Percentiles rank a stretch among this genome's conserved stretches.
Conservation (phyloP, 2,888 invertebrate genomes). For the Kryphioiulus occultus region DNA sequence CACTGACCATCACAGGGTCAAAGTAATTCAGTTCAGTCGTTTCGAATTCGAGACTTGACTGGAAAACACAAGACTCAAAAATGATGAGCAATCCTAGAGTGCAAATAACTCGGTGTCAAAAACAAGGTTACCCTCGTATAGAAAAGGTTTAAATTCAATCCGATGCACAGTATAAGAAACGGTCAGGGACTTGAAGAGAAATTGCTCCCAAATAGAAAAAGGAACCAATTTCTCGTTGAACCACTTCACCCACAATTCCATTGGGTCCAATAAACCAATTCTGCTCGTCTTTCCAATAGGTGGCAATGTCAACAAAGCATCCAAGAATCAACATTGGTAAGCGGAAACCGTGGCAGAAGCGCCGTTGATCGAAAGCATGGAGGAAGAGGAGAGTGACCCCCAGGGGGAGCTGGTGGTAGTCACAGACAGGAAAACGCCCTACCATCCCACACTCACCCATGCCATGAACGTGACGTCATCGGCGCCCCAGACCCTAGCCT, state of each 20-base stretch:
- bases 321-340: conserved; percentile 13
- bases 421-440: conserved; percentile 41
- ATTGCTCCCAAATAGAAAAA: neutral
- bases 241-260: neutral
- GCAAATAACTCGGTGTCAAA: neutral
- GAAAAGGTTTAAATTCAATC: neutral
- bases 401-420: conserved; percentile 47
- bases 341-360: conserved; percentile 32
- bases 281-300: conserved; percentile 1
- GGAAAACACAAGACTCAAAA: neutral
- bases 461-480: conserved; percentile 36
- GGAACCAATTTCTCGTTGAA: neutral
- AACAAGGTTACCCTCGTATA: neutral
- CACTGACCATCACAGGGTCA: neutral
- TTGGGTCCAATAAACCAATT: conserved; percentile 5
- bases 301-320: conserved; percentile 21
- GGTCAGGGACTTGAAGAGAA: neutral
- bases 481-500: neutral
- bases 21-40: neutral
- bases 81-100: neutral
- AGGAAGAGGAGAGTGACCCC: conserved; percentile 45
- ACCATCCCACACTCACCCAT: neutral
- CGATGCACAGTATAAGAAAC: neutral
- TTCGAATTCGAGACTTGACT: neutral
- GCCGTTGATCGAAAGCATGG: conserved; percentile 31